Evolutionary conservation across 2,797 vertebrate species (phyloP).

Genomic region (Typhlichthys eigenmanni): DNA sequence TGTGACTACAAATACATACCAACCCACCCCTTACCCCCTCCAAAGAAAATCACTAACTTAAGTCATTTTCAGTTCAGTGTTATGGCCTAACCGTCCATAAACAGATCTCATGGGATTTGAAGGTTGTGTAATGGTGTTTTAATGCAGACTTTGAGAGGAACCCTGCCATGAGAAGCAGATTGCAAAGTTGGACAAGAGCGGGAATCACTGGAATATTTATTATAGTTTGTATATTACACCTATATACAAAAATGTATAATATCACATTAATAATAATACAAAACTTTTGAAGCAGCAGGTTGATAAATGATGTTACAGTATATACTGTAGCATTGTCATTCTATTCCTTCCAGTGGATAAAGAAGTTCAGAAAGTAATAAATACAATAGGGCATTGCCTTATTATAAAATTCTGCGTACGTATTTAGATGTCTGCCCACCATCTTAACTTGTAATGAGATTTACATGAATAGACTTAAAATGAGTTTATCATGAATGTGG

Average conservation of each 20-base stretch:
- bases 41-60: too few species aligned
- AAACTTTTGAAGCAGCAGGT: too few species aligned
- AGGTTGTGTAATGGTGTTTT: constrained; percentile 71
- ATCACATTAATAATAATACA: too few species aligned
- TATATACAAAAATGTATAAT: background rate
- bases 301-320: background rate
- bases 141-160: constrained; percentile 26
- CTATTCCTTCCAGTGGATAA: background rate
- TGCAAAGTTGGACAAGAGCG: background rate
- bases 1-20: constrained; percentile 59
- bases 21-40: constrained; percentile 51
- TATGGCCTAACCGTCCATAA: constrained; percentile 16
- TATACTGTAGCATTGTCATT: constrained; percentile 10
- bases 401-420: constrained; percentile 2
- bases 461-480: constrained; percentile 13
- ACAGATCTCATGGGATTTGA: constrained; percentile 49
- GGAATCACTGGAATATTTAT: background rate
- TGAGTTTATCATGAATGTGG: constrained; percentile 1
- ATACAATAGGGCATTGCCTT: constrained; percentile 6
- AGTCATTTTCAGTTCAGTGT: constrained; percentile 67
- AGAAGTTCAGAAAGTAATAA: background rate
- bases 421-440: constrained; percentile 12
- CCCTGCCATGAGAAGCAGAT: background rate
- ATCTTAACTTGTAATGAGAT: constrained; percentile 4
- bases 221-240: background rate